These are phyloP conservation scores for Eunapius fragilis DNA, from an alignment of 37 sponge, comb jelly and placozoan genomes.

Conservation along the genomic window DNA sequence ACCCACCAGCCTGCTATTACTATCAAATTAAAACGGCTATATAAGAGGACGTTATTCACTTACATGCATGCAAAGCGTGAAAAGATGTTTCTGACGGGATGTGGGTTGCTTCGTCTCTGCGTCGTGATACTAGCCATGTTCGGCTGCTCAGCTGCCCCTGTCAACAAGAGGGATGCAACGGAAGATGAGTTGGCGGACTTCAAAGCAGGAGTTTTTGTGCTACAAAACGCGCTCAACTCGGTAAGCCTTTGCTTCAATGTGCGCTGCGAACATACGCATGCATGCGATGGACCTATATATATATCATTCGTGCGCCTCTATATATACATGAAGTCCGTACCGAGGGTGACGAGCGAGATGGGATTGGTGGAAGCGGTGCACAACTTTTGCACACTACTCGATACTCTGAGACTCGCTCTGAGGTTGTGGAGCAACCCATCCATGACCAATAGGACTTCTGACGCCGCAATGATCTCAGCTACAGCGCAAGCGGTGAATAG, in stretches of 20 bases:
- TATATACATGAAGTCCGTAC: neutral
- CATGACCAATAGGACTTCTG: neutral
- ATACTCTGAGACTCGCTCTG: neutral
- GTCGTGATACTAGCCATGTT: neutral
- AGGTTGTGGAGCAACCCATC: neutral
- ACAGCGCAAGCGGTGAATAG: neutral
- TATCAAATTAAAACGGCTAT: neutral
- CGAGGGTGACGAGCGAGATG: neutral
- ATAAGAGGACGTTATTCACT: neutral
- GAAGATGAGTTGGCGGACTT: neutral
- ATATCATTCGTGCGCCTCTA: too few relatives aligned
- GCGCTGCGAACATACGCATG: neutral
- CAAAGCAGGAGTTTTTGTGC: neutral
- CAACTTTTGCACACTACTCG: neutral
- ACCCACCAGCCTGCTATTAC: too few relatives aligned
- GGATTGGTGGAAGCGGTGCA: neutral
- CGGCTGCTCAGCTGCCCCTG: neutral
- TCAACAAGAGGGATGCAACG: neutral
- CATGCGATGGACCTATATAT: neutral
- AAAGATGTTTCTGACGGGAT: neutral
- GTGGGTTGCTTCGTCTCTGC: neutral
- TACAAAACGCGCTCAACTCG: neutral
- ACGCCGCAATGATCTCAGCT: neutral
- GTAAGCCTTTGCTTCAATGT: neutral
- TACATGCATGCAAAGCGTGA: neutral